phyloP scores from a whole-genome alignment of 2,113 vertebrate genomes.

The Lepus europaeus region DNA sequence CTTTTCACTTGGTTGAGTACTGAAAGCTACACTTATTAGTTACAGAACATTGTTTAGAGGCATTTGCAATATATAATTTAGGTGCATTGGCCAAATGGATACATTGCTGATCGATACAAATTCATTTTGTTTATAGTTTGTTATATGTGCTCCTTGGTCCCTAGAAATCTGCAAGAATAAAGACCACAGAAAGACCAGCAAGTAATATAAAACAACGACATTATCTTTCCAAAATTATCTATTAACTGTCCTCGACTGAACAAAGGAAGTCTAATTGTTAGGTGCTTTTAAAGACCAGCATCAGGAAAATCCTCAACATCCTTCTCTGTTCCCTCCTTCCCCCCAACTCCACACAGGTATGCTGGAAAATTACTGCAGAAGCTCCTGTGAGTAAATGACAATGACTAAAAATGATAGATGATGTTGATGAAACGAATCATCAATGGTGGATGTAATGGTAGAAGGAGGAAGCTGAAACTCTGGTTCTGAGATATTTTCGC shows the following conservation, averaged over 20 bases:
- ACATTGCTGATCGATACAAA: neutral
- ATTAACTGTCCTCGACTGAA: neutral
- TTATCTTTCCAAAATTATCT: slow-evolving; percentile 55
- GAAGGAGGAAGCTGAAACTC: neutral
- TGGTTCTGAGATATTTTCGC: neutral
- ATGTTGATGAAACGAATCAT: slow-evolving; percentile 32
- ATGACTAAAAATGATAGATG: slow-evolving; percentile 48
- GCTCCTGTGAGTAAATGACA: neutral
- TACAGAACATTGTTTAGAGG: slow-evolving; percentile 11
- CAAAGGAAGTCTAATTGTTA: neutral
- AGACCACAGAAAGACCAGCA: neutral
- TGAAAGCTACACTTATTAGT: slow-evolving; percentile 52
- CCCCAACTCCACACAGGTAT: neutral
- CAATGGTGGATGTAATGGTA: neutral
- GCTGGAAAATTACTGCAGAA: slow-evolving; percentile 40
- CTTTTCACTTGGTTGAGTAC: slow-evolving; percentile 41
- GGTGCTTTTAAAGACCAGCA: slow-evolving; percentile 12
- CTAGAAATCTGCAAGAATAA: slow-evolving; percentile 35
- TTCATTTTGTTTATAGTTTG: neutral
- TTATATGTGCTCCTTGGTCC: neutral
- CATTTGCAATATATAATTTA: slow-evolving; percentile 48
- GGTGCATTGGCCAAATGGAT: slow-evolving; percentile 43
- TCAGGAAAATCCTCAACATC: neutral
- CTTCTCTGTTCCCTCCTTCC: neutral
- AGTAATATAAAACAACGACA: neutral